A percentile compares a stretch with the other conserved stretches of the same genome.
Evolutionary conservation across 2,797 vertebrate genomes (phyloP).

Genomic region (Anguilla obscura): DNA sequence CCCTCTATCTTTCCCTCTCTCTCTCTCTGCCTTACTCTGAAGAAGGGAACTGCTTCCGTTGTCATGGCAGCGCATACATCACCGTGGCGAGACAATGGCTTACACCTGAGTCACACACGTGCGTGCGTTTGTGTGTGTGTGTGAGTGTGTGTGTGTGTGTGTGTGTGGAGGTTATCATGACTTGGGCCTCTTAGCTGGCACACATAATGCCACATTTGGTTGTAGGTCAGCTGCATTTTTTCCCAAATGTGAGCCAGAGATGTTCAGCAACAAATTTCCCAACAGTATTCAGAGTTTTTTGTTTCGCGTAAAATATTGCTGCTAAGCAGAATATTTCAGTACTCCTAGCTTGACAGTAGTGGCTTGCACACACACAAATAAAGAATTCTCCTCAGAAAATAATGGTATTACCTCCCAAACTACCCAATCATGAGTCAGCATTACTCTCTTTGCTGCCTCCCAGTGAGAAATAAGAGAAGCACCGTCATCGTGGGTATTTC

Average conservation of each 20-base stretch:
- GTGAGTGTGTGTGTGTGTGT: background rate
- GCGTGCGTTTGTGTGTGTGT: background rate
- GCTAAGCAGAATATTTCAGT: background rate
- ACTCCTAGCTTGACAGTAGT: background rate
- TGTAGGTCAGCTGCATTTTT: background rate
- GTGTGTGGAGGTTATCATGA: background rate
- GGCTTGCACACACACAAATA: background rate
- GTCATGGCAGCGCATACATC: slow-evolving; percentile 16
- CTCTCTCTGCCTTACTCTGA: background rate
- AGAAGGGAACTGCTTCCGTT: slow-evolving; percentile 11
- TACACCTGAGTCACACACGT: background rate
- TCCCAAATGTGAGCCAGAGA: background rate
- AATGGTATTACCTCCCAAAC: background rate
- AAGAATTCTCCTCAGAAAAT: background rate
- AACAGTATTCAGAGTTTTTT: background rate
- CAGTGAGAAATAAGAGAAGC: background rate
- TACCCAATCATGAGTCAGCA: background rate
- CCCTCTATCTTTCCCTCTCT: background rate
- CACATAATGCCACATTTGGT: background rate
- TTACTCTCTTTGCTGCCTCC: background rate
- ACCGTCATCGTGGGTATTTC: background rate
- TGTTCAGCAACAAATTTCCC: background rate
- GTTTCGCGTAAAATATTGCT: background rate
- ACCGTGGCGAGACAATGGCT: background rate
- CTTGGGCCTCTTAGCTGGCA: background rate